These are phyloP conservation scores for Haliclystus octoradiatus DNA, from an alignment of 30 jellyfish, hydroid and myxozoan genomes.

Conservation along the genomic window DNA sequence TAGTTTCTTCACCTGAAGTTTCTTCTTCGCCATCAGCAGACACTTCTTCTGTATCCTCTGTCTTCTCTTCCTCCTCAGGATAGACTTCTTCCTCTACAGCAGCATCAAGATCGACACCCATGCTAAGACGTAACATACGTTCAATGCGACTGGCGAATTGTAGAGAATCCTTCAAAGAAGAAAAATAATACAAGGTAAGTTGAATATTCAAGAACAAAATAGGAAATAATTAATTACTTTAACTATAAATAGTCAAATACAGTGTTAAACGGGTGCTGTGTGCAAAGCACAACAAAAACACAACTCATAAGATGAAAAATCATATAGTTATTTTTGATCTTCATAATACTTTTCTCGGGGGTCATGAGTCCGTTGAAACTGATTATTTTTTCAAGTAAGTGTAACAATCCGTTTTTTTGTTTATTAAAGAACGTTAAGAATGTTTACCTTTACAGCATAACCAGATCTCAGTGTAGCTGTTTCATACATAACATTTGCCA, in stretches of 20 bases:
- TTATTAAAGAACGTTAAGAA: not conserved
- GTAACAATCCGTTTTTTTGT: too few species aligned
- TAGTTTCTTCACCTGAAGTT: constrained; percentile 26
- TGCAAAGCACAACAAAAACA: not conserved
- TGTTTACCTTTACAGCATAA: constrained; percentile 49
- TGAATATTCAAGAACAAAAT: too few species aligned
- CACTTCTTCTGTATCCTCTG: constrained; percentile 65
- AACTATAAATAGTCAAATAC: too few species aligned
- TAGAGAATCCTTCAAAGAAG: constrained; percentile 40
- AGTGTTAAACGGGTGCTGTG: too few species aligned
- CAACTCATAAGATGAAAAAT: not conserved
- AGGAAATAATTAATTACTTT: too few species aligned
- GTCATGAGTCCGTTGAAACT: too few species aligned
- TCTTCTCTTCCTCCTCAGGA: constrained; percentile 55
- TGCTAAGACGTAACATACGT: constrained; percentile 83
- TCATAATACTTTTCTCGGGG: too few species aligned
- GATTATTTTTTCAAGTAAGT: too few species aligned
- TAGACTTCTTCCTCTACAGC: constrained; percentile 77
- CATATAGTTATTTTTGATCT: too few species aligned
- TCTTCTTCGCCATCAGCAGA: constrained; percentile 59
- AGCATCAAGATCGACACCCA: constrained; percentile 90
- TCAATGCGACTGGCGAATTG: constrained; percentile 95
- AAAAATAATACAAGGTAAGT: too few species aligned
- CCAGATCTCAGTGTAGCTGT: constrained; percentile 98
- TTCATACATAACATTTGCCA: constrained; percentile 86